A percentile compares a stretch with the other conserved stretches of the same genome.
Conservation (phyloP, 2,888 invertebrate genomes). For the Heliconius aoede region DNA sequence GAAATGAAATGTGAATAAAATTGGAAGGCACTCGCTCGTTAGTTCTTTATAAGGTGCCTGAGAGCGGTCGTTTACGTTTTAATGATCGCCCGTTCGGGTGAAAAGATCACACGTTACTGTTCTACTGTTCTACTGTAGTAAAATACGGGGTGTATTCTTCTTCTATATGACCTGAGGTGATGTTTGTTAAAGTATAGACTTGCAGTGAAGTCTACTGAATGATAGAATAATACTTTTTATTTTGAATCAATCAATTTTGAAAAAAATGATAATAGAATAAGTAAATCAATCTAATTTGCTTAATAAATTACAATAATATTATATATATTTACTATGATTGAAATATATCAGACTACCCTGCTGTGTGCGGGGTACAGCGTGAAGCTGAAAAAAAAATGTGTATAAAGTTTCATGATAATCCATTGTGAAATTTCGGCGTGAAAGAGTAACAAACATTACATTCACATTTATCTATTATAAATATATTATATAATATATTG, state of each 20-base stretch:
- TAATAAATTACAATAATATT: too few species aligned
- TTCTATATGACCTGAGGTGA: slow-evolving; percentile 20
- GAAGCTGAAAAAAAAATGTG: too few species aligned
- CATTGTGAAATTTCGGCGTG: not conserved
- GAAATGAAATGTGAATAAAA: slow-evolving; percentile 36
- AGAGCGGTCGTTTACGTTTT: slow-evolving; percentile 39
- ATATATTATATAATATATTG: too few species aligned
- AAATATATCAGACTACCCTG: too few species aligned
- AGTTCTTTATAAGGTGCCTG: slow-evolving; percentile 41
- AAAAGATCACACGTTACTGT: slow-evolving; percentile 35
- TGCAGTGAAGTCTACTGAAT: not conserved
- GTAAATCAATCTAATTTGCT: too few species aligned
- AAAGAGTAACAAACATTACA: not conserved
- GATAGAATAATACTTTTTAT: too few species aligned
- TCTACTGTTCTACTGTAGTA: not conserved
- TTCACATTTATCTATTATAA: too few species aligned
- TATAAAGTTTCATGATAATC: too few species aligned
- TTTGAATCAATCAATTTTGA: too few species aligned
- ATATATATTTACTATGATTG: too few species aligned
- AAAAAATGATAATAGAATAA: too few species aligned
- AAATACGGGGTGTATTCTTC: not conserved
- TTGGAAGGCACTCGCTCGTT: slow-evolving; percentile 39
- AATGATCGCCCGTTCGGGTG: slow-evolving; percentile 36
- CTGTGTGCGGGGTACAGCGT: too few species aligned
- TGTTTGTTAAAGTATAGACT: not conserved